A percentile compares a stretch with the other conserved stretches of the same genome.
Conservation (phyloP, 2,797 vertebrate genomes). For the Acipenser oxyrinchus region DNA sequence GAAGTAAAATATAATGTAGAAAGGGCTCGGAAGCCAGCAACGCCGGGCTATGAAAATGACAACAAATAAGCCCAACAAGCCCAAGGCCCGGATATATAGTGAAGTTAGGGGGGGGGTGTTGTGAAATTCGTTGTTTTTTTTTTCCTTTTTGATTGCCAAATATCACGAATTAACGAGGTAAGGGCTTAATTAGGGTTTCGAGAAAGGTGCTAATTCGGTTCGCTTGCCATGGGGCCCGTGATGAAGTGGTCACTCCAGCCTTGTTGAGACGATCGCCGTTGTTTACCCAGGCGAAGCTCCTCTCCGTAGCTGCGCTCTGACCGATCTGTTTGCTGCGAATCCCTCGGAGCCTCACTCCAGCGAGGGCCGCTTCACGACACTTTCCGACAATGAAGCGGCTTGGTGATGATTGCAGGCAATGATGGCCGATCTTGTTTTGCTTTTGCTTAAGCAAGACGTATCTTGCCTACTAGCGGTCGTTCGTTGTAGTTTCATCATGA, state of each 20-base stretch:
- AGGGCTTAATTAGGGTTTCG: background rate
- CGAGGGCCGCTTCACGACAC: conserved; percentile 19
- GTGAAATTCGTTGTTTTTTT: background rate
- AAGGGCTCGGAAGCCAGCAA: too few relatives aligned
- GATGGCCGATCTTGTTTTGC: background rate
- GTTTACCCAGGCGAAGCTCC: conserved; percentile 48
- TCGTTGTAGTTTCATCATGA: background rate
- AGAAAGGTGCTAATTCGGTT: conserved; percentile 39
- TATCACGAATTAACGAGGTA: background rate
- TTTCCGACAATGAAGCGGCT: conserved; percentile 17
- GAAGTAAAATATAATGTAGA: background rate
- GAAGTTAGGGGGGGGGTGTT: conserved; percentile 5
- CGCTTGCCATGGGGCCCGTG: conserved; percentile 40
- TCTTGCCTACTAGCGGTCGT: conserved; percentile 26
- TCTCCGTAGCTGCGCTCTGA: conserved; percentile 33
- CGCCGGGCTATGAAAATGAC: conserved; percentile 41
- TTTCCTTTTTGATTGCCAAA: background rate
- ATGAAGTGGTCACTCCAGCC: conserved; percentile 65
- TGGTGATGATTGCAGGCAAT: background rate
- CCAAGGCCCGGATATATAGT: conserved; percentile 11
- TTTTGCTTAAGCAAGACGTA: conserved; percentile 2
- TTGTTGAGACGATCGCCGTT: conserved; percentile 56
- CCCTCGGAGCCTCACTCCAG: conserved; percentile 17
- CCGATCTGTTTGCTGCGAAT: conserved; percentile 28
- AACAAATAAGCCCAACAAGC: conserved; percentile 32